Base-by-base conservation (phyloP, 2,113 vertebrate species). In the Anhinga anhinga region DNA sequence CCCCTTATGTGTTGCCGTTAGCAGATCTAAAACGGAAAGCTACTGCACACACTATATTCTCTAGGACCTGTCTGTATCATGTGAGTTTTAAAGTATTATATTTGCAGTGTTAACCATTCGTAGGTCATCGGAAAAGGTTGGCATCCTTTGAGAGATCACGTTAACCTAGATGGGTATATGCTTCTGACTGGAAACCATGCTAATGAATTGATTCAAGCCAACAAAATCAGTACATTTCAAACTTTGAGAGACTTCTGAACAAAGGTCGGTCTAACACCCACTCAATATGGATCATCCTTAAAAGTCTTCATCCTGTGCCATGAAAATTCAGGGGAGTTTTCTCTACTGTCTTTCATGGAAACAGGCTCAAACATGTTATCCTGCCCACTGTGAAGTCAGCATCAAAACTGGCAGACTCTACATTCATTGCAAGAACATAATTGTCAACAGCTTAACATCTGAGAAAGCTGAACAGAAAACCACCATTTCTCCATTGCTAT, bases 321-420 rank as follows among this genome's bases (percentile, higher is more conserved):
- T 82, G 53, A 93, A 89, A 82, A 72, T 89, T 87, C 50, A 94
- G 62, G 69, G 70, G 49, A 93, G 53, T 91, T 91, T 94, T 93
- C 74, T 82, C 44, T 88, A 7, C 65, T 36, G 88, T 62, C 65
- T 96, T 82, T 91, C 50, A 47, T 50, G 65, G 88, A 91, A 95
- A 72, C 70, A 85, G 70, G 93, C 70, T 94, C 25, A 56, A 69
- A 72, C 70, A 23, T 45, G 69, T 94, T 91, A 29, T 59, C 34
- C 72, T 94, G 94, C 93, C 84, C 58, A 38, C 83, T 55, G 49
- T 69, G 83, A 95, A 3, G 40, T 78, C 91, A 90, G 42, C 87
- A 30, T 66, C 58, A 82, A 58, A 82, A 34, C 81, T 91, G 81
- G 77, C 78, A 97, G 70, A 62, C 40, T 52, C 79, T 29, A 12